Conservation (phyloP, 2,888 invertebrate genomes). For the Amiota minor region DNA sequence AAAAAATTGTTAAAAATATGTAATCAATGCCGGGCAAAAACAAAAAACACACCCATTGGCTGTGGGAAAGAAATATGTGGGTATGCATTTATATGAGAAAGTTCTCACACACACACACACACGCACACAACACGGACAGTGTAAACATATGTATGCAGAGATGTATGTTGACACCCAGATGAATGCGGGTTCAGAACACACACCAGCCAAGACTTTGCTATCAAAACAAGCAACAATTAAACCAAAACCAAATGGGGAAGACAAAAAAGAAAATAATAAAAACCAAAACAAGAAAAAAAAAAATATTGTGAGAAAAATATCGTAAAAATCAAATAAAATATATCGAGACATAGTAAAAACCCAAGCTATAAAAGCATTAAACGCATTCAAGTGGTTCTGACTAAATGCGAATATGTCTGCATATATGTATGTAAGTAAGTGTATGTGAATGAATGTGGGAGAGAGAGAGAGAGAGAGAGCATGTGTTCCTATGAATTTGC, state of each 20-base stretch:
- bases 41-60: neutral
- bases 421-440: too few relatives aligned
- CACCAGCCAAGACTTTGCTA: neutral
- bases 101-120: conserved; percentile 4
- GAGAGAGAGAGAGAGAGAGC: too few relatives aligned
- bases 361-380: neutral
- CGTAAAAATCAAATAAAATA: conserved; percentile 20
- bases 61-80: neutral
- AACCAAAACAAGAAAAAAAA: neutral
- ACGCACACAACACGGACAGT: neutral
- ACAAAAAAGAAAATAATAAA: neutral
- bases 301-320: conserved; percentile 10
- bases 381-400: too few relatives aligned
- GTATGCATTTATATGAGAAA: too few relatives aligned
- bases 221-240: conserved; percentile 3
- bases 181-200: neutral
- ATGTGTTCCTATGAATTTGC: too few relatives aligned
- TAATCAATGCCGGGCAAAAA: neutral
- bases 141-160: neutral
- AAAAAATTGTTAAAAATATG: neutral
- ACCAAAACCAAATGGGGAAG: neutral
- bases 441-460: too few relatives aligned
- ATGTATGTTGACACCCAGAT: neutral
- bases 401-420: too few relatives aligned
- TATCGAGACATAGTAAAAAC: conserved; percentile 3